Evolutionary conservation across 2,888 invertebrate genomes (phyloP).

Genomic region (Andrena trimmerana): DNA sequence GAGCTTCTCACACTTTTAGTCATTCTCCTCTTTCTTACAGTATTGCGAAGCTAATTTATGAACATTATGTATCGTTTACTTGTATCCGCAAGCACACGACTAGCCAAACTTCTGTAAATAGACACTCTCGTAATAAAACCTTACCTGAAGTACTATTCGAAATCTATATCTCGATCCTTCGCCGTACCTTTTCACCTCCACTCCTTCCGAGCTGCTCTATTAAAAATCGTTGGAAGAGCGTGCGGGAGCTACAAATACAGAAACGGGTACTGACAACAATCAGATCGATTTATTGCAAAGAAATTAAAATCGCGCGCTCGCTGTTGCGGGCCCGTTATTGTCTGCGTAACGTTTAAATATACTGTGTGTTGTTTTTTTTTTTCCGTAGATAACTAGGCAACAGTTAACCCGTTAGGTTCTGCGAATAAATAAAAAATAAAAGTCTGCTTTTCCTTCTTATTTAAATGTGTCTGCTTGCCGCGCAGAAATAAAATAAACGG

Average conservation of each 20-base stretch:
- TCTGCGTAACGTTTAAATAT: slow-evolving; percentile 27
- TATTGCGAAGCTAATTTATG: slow-evolving; percentile 79
- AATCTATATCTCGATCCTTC: background rate
- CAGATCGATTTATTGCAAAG: slow-evolving; percentile 36
- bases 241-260: slow-evolving; percentile 11
- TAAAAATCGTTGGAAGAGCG: background rate
- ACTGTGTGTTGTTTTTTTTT: background rate
- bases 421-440: slow-evolving; percentile 48
- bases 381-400: slow-evolving; percentile 1
- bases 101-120: slow-evolving; percentile 83
- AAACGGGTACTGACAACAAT: slow-evolving; percentile 37
- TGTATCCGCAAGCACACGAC: slow-evolving; percentile 75
- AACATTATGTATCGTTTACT: slow-evolving; percentile 72
- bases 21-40: slow-evolving; percentile 66
- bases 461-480: slow-evolving; percentile 11
- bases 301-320: slow-evolving; percentile 30
- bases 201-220: background rate
- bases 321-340: background rate
- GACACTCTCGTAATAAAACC: slow-evolving; percentile 81
- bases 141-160: slow-evolving; percentile 59
- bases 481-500: slow-evolving; percentile 30
- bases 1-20: slow-evolving; percentile 54
- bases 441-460: background rate
- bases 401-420: slow-evolving; percentile 34
- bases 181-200: slow-evolving; percentile 9